Evolutionary conservation across 2,113 vertebrate genomes (phyloP).

Genomic region (Centrocercus urophasianus): DNA sequence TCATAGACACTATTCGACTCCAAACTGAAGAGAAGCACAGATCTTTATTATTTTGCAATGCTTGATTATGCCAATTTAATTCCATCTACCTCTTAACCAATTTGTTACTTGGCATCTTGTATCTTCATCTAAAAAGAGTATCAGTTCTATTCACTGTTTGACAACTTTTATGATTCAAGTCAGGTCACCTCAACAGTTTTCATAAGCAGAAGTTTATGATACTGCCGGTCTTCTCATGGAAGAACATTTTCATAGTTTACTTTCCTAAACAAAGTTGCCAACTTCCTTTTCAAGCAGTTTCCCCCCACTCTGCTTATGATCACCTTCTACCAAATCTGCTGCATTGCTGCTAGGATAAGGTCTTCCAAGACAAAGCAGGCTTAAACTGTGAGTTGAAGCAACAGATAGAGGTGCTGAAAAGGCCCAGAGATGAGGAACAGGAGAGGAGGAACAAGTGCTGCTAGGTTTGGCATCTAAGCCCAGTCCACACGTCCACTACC

Average conservation of each 20-base stretch:
- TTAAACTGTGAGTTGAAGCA: not conserved
- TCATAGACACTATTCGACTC: not conserved
- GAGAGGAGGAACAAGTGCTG: not conserved
- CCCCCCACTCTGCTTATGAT: rapidly evolving
- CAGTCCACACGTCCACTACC: not conserved
- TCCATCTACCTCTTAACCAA: not conserved
- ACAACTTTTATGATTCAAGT: not conserved
- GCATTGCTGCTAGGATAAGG: not conserved
- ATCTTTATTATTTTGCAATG: not conserved
- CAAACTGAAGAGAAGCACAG: not conserved
- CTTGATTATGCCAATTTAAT: not conserved
- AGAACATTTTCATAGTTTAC: not conserved
- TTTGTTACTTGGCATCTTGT: not conserved
- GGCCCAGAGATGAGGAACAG: not conserved
- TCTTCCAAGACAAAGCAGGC: not conserved
- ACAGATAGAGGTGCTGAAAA: not conserved
- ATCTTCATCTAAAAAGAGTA: not conserved
- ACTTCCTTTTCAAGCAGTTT: not conserved
- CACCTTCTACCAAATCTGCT: not conserved
- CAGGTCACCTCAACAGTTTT: not conserved
- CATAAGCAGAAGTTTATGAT: not conserved
- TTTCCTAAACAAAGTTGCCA: not conserved
- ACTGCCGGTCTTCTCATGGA: not conserved
- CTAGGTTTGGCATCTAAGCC: not conserved
- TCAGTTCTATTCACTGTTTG: not conserved